Percentiles rank a stretch among this genome's conserved stretches.
These are phyloP conservation scores for Trachelus tabidus DNA, from an alignment of 2,888 invertebrate genomes.

Conservation along the genomic window DNA sequence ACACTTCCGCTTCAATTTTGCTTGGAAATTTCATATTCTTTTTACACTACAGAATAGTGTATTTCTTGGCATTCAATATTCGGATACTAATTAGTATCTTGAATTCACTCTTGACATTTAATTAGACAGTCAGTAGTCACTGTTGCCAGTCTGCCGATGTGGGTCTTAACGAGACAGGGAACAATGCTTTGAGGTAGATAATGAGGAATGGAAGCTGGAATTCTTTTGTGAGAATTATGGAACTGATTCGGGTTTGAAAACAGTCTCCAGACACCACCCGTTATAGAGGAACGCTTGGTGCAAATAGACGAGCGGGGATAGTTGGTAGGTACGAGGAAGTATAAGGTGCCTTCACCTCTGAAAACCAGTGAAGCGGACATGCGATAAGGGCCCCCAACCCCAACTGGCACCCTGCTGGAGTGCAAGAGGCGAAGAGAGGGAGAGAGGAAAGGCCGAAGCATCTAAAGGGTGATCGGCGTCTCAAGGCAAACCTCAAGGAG, in stretches of 20 bases:
- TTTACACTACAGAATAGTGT: not conserved
- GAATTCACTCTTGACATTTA: not conserved
- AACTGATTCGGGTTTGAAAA: not conserved
- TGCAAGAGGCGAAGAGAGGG: not conserved
- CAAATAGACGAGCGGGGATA: conserved; percentile 41
- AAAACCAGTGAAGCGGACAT: conserved; percentile 60
- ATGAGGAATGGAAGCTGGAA: not conserved
- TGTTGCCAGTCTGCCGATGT: not conserved
- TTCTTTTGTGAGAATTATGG: not conserved
- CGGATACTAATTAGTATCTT: not conserved
- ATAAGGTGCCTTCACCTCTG: conserved; percentile 53
- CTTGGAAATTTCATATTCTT: not conserved
- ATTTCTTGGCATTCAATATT: not conserved
- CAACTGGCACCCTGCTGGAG: conserved; percentile 16
- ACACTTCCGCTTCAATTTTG: not conserved
- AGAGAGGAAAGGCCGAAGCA: conserved; percentile 6
- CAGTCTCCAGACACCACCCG: conserved; percentile 34
- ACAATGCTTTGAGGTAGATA: not conserved
- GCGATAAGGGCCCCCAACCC: conserved; percentile 57
- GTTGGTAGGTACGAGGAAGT: conserved; percentile 32
- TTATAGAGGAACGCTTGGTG: conserved; percentile 34
- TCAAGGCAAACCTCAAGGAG: conserved; percentile 27
- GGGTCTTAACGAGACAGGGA: not conserved
- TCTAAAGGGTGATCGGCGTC: conserved; percentile 22
- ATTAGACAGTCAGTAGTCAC: not conserved